Base-by-base conservation (phyloP, 2,888 invertebrate species). In the Erynnis tages region DNA sequence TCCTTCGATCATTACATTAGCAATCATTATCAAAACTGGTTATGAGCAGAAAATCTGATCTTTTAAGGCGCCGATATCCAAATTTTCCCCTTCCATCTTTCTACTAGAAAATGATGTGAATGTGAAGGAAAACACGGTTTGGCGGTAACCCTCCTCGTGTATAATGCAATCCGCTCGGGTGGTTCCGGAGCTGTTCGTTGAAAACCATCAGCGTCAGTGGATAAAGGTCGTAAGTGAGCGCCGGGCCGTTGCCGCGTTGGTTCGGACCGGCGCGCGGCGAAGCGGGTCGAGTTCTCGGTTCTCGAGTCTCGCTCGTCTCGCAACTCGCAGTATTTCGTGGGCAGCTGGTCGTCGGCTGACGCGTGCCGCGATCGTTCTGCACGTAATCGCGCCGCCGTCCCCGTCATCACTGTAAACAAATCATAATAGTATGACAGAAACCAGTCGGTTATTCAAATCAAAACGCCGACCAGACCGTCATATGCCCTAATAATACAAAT, bases 371-470 rank as follows among this genome's bases (percentile, higher is more conserved):
- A 41, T 56, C 56, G 55, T 50, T 25, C 25, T 35, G 48, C 50
- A 49, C 55, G 54, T 38, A 53, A 50, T 37, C 45, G 55, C 55
- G 55, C 43, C 47, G 44, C 50, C 11, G 37, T 54, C 52, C 50
- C 56, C 59, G 60, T 62, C 66, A 61, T 63, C 65, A 66, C 67
- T 75, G 79, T 80, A 86, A 85, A 85, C 85, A 83, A 82, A 78
- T 72, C 62, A 60, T 53, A 67, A 64, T 60, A 58, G 58, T 63
- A 68, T 76, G 67, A 75, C 76, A 76, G 67, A 76, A 78, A 78
- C 66, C 60, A 61, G 62, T 62, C 61, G 53, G 64, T 65, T 73
- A 67, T 69, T 80, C 69, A 78, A 79, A 78, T 25, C 32, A 41
- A 52, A 19, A 21, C 44, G 21, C 43, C 14, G 44, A 37, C 44